Base-by-base conservation (phyloP, 2,113 vertebrate genomes). In the Paradisaea rubra region DNA sequence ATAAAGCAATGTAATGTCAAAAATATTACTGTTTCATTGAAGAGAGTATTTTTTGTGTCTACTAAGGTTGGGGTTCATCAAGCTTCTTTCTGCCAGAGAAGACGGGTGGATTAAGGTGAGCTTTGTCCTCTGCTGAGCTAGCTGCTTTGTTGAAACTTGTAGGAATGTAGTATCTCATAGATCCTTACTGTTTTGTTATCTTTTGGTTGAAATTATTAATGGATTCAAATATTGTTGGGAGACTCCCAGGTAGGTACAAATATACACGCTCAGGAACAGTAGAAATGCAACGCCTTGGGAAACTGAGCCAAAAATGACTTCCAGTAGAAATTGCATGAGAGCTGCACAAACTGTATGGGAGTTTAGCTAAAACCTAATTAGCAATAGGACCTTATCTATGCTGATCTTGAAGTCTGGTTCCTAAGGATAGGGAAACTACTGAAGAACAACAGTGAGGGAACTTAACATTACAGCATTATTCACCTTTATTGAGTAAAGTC, bases 261-360 rank as follows among this genome's bases (percentile, higher is more conserved):
- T 20, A 15, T 3, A 7, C 6, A 11, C 0, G 0, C 13, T 17
- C 14, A 23, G n/a, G 42, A 42, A 21, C 27, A 49, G 53, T 10
- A 35, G 47, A 61, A 81, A 53, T 15, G n/a, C 23, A 1, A 10
- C 0, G 4, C 23, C 6, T 56, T 41, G 25, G 37, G n/a, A 89
- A 78, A 73, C 12, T 0, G 2, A 56, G 18, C 33, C 61, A 50
- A 54, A 81, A 77, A 18, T 1, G 0, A n/a, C 23, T 59, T 66
- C 8, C 25, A 72, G 33, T 13, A 19, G 18, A 33, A 52, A 39
- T 2, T 59, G 30, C 22, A 20, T 47, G 69, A 80, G 22, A 64
- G 33, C 6, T 7, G 44, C 33, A n/a, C 22, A 47, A 63, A 54
- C 45, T 53, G 15, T 35, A 25, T 44, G 12, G 21, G 31, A 15